Evolutionary conservation across 2,113 vertebrate genomes (phyloP).

Genomic region (Myrmophylax atrothorax): DNA sequence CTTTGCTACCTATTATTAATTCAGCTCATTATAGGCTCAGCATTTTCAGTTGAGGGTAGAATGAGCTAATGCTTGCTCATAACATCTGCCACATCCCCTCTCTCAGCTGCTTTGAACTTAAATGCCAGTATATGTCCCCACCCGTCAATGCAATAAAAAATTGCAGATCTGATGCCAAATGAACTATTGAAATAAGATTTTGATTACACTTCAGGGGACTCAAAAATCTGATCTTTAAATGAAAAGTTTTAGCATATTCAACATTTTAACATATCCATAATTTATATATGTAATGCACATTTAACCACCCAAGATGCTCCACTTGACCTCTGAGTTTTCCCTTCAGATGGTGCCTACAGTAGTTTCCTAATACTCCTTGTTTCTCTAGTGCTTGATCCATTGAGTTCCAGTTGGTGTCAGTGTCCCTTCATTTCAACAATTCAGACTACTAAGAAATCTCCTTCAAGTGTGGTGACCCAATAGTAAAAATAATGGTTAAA

Average conservation of each 20-base stretch:
- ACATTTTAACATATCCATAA: not conserved
- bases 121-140: not conserved
- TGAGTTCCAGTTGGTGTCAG: not conserved
- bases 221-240: constrained; percentile 12
- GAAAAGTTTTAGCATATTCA: not conserved
- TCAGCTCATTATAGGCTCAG: not conserved
- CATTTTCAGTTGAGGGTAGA: not conserved
- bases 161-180: not conserved
- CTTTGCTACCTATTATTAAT: constrained; percentile 4
- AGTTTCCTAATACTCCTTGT: not conserved
- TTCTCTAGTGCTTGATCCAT: not conserved
- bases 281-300: not conserved
- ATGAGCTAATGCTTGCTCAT: not conserved
- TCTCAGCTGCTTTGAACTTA: not conserved
- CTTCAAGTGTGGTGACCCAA: not conserved
- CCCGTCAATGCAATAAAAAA: not conserved
- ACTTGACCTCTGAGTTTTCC: not conserved
- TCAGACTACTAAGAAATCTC: not conserved
- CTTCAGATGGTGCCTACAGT: not conserved
- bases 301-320: not conserved
- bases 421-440: not conserved
- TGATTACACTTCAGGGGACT: constrained; percentile 14
- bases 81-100: not conserved
- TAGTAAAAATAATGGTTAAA: not conserved
- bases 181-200: not conserved